phyloP scores from a whole-genome alignment of 2,888 invertebrate species.

The Abscondita cerata region DNA sequence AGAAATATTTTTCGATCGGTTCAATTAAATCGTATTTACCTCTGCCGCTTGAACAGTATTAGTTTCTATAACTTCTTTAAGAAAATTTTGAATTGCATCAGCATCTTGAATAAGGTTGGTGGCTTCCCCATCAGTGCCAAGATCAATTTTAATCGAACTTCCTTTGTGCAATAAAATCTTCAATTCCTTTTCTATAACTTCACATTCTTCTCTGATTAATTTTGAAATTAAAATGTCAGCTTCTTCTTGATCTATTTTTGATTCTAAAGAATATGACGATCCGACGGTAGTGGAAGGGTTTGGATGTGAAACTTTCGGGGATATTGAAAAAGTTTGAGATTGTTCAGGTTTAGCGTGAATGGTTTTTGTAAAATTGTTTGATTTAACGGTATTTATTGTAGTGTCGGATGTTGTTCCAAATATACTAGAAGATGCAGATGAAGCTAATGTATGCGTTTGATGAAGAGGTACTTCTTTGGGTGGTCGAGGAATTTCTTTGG shows the following conservation, averaged over 20 bases:
- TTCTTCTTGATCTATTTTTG: constrained; percentile 41
- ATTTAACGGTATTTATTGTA: background rate
- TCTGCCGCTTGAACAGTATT: constrained; percentile 67
- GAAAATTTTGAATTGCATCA: constrained; percentile 65
- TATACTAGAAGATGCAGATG: background rate
- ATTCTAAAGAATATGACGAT: constrained; percentile 1
- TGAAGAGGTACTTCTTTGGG: background rate
- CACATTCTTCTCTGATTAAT: constrained; percentile 70
- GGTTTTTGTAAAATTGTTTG: background rate
- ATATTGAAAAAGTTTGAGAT: background rate
- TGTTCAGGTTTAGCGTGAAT: background rate
- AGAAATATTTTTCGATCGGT: too few species aligned
- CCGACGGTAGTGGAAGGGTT: background rate
- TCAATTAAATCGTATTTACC: constrained; percentile 50
- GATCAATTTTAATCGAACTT: constrained; percentile 61
- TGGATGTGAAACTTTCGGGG: background rate
- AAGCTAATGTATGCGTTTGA: background rate
- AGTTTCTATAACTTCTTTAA: constrained; percentile 68
- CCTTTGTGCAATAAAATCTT: constrained; percentile 66
- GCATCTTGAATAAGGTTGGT: constrained; percentile 61
- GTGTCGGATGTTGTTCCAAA: background rate
- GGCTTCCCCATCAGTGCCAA: constrained; percentile 67
- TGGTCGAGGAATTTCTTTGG: too few species aligned
- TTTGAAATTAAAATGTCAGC: constrained; percentile 60
- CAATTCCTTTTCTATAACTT: constrained; percentile 71